Evolutionary conservation across 2,113 vertebrate species (phyloP), one percentile per base, ranked within the genome.

Genomic region (Brachyistius frenatus): DNA sequence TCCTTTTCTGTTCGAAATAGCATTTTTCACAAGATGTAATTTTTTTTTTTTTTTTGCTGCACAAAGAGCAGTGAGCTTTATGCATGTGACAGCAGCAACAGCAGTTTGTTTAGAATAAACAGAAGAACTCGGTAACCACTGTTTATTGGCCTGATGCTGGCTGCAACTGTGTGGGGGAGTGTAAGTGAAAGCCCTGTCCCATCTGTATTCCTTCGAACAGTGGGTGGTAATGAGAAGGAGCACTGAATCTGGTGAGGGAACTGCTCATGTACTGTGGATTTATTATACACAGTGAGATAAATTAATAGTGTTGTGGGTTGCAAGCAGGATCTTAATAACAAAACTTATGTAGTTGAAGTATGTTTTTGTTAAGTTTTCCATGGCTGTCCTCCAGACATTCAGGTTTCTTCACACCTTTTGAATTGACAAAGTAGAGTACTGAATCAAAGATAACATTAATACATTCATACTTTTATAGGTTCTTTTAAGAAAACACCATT

Each of bases 151-250:
- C 60, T 84, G 39, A 50, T 2, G 8, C 32, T 80, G 73, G 10
- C 41, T 70, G 53, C 33, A 49, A 54, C 56, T 64, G 30, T 58
- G 66, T 58, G 64, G 16, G 46, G 47, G 67, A 37, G 47, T 55
- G 62, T 49, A 53, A 49, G 55, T 68, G 67, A 80, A 57, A 30
- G 75, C 55, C 61, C 14, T 66, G 10, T 71, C 75, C 66, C 44
- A 16, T 65, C 41, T 66, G 47, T 76, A 57, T 37, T 68, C 30
- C 52, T 61, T 66, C 0, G 15, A 62, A 35, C 14, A 39, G 74
- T 71, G 75, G 56, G 70, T 63, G 60, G 54, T 44, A 74, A 78
- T 74, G 78, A 61, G 64, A 50, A 65, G 65, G 56, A 52, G 56
- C 47, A 3, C 41, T 53, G 44, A 37, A 47, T 78, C 66, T 50